These are phyloP conservation scores for Halcyon leucocephala DNA, from an alignment of 2,797 vertebrate species.

Conservation along the genomic window DNA sequence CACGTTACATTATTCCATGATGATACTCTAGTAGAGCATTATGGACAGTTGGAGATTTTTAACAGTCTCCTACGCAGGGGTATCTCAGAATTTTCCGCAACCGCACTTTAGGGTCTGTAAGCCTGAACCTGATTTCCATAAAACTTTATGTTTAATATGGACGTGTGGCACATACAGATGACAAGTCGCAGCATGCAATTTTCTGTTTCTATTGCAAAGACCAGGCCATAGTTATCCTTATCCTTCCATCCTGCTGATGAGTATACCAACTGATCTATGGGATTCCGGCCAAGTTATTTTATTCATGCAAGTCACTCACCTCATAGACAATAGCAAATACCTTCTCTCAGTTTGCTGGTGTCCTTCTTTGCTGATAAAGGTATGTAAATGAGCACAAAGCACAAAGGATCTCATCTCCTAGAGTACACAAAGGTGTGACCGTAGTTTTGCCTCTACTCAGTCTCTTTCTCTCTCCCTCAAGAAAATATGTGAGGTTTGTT, in stretches of 20 bases:
- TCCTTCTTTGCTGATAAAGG: not conserved
- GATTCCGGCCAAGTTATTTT: not conserved
- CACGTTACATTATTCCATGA: not conserved
- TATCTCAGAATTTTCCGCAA: not conserved
- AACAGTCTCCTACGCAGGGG: not conserved
- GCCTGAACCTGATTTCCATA: not conserved
- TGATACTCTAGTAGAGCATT: not conserved
- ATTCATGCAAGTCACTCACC: not conserved
- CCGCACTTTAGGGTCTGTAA: not conserved
- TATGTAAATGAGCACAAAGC: conserved; percentile 17
- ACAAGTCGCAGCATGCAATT: not conserved
- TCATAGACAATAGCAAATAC: not conserved
- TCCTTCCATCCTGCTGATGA: not conserved
- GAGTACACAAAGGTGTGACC: conserved; percentile 33
- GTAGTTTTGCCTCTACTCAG: not conserved
- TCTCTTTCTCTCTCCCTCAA: not conserved
- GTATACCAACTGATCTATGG: not conserved
- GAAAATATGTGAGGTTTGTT: not conserved
- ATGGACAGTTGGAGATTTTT: not conserved
- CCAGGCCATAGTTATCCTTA: not conserved
- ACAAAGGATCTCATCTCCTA: conserved; percentile 9
- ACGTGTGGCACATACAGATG: rapidly evolving
- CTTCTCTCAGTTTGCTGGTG: not conserved
- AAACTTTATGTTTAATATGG: not conserved
- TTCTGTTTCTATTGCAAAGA: not conserved